A percentile compares a stretch with the other conserved stretches of the same genome.
Conservation (phyloP, 2,113 vertebrate species). For the Pseudopipra pipra region DNA sequence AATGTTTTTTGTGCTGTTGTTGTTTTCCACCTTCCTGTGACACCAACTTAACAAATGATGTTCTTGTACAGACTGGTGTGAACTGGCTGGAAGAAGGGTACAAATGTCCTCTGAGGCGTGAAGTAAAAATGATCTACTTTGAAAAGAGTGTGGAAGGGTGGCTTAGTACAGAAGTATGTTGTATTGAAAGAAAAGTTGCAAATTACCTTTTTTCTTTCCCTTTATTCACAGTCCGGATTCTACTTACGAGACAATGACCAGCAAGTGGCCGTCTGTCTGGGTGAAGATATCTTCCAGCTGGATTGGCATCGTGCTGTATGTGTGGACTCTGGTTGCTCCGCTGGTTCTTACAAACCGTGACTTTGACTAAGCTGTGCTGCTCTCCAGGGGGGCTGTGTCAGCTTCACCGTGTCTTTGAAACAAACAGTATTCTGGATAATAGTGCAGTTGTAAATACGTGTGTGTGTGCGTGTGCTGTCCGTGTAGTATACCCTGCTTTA, state of each 20-base stretch:
- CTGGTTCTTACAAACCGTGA: conserved; percentile 96
- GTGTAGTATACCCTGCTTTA: conserved; percentile 31
- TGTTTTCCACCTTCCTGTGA: not conserved
- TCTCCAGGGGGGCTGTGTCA: not conserved
- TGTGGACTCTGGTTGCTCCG: conserved; percentile 95
- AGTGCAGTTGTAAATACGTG: conserved; percentile 59
- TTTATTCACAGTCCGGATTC: conserved; percentile 77
- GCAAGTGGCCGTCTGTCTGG: conserved; percentile 97
- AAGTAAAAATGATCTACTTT: not conserved
- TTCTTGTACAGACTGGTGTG: not conserved
- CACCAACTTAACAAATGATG: not conserved
- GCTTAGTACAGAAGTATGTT: not conserved
- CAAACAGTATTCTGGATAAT: conserved; percentile 48
- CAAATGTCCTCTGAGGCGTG: not conserved
- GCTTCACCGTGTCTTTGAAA: conserved; percentile 8
- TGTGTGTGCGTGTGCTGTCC: not conserved
- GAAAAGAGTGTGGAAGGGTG: not conserved
- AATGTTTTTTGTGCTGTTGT: not conserved
- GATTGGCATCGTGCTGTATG: conserved; percentile 93
- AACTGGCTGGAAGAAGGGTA: not conserved
- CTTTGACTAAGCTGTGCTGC: conserved; percentile 82
- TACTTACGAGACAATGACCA: conserved; percentile 88
- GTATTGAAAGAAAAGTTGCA: not conserved
- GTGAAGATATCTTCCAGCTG: conserved; percentile 98
- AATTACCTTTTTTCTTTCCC: not conserved